Evolutionary conservation across 2,797 vertebrate genomes (phyloP), one percentile per base, ranked within the genome.

Genomic region (Lepidocolaptes lacrymiger): DNA sequence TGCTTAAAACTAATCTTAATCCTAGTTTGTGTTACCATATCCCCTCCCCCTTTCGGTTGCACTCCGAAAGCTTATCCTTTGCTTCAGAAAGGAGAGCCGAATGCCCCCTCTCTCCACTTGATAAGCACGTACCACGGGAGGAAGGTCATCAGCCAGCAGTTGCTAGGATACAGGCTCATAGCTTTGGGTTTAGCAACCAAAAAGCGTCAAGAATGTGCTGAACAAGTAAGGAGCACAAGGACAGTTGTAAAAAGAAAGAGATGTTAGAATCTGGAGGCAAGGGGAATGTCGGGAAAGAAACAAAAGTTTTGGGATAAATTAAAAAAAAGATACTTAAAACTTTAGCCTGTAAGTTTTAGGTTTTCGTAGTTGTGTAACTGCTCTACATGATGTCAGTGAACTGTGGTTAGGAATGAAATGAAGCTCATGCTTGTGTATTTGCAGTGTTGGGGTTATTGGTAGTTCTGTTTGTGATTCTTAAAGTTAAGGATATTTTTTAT

Each of bases 91-190:
- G 75, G 91, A 94, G 85, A 90, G 76, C 91, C 30, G 59, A 81
- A 61, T 66, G 55, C 46, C 87, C 37, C 44, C 30, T 55, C 73
- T 83, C 93, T 93, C 56, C 67, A 58, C 86, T 86, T 95, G 94
- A 94, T 97, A 96, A 95, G 89, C 61, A 17, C 1, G 56, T 92
- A 89, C 87, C 64, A 68, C 82, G 62, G 14, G 3, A 90, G 85
- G 82, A 86, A 97, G 96, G 93, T 95, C 95, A 95, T 96, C 90
- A 92, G 32, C 67, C 73, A 85, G 90, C 85, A 84, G 96, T 98
- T 97, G 97, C 97, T 96, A 95, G 83, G 97, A 94, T 89, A 97
- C 97, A 1, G 6, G 52, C 88, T 83, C 80, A n/a, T 93, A 87
- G 88, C 92, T 84, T 94, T 7, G 79, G 59, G 41, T 95, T 84